Evolutionary conservation across 2,888 invertebrate species (phyloP).

Genomic region (Anaspis maculata): DNA sequence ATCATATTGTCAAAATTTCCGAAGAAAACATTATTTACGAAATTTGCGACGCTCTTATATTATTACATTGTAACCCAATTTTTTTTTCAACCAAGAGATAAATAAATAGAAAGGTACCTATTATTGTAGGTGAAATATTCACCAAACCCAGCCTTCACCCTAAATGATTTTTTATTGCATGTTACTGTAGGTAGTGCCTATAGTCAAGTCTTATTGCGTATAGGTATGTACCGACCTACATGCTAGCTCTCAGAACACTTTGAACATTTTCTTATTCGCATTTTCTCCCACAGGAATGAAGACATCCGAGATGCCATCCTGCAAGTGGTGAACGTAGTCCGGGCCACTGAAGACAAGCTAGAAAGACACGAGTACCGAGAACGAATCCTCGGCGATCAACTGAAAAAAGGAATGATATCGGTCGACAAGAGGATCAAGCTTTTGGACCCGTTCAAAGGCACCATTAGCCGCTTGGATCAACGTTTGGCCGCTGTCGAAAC

Average conservation of each 20-base stretch:
- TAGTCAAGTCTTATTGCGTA: too few relatives aligned
- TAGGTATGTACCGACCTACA: too few relatives aligned
- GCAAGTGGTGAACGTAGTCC: conserved; percentile 71
- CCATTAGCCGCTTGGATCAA: conserved; percentile 64
- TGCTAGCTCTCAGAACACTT: too few relatives aligned
- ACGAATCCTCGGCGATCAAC: conserved; percentile 65
- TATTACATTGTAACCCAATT: too few relatives aligned
- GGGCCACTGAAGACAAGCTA: conserved; percentile 70
- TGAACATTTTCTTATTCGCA: too few relatives aligned
- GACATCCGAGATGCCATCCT: conserved; percentile 72
- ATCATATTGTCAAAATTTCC: too few relatives aligned
- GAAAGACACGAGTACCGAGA: conserved; percentile 79
- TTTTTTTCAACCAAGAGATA: too few relatives aligned
- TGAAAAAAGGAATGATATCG: conserved; percentile 63
- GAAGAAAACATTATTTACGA: neutral
- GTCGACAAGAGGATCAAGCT: conserved; percentile 66
- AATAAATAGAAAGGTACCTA: too few relatives aligned
- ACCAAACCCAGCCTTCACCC: too few relatives aligned
- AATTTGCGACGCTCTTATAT: neutral
- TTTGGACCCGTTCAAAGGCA: conserved; percentile 61
- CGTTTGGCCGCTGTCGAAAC: conserved; percentile 69
- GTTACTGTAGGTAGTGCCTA: too few relatives aligned
- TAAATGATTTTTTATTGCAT: too few relatives aligned
- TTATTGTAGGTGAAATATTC: too few relatives aligned
- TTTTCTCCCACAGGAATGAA: conserved; percentile 60